Base-by-base conservation (phyloP, 2,888 invertebrate genomes). In the Helleia helle region DNA sequence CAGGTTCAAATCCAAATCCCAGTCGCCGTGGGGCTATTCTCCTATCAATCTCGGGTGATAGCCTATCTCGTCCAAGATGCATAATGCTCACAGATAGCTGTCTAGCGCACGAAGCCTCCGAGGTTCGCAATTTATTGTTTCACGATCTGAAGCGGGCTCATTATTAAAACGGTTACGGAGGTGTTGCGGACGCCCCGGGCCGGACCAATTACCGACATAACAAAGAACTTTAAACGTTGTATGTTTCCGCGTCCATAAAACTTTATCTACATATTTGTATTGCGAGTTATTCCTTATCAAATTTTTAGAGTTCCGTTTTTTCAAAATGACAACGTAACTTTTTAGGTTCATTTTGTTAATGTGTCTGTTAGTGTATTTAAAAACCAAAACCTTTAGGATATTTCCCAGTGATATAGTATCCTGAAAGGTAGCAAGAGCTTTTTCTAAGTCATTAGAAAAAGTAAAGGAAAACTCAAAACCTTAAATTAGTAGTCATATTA, bases 131-230 rank as follows among this genome's bases (percentile, higher is more conserved):
- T 84, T 84, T 84, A 84, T 84, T 81, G 84, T 84, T 84, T 83
- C 84, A 84, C 83, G 84, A 84, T 84, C 79, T 77, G 8, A 74
- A 65, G n/a, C 67, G 65, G 71, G 79, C 77, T 84, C 81, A 83
- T 84, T 84, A 84, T 84, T 84, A 84, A 84, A 84, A 83, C 81
- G 79, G 83, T 83, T 81, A 79, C 77, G 77, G 73, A 84, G 84
- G 84, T 84, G 84, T 84, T 83, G 77, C 75, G 74, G 71, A 70
- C 64, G 83, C 84, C 81, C 43, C 62, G 46, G 83, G 83, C 76
- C 52, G 58, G 67, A 73, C 79, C 83, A 84, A 83, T 84, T 83
- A 81, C 83, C 75, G n/a, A 30, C 30, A 15, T n/a, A 30, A 30
- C 30, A 30, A 30, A 30, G 30, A 15, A 14, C 15, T 30, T 30